Evolutionary conservation across 2,888 invertebrate genomes (phyloP).

Genomic region (Caenorhabditis angaria): DNA sequence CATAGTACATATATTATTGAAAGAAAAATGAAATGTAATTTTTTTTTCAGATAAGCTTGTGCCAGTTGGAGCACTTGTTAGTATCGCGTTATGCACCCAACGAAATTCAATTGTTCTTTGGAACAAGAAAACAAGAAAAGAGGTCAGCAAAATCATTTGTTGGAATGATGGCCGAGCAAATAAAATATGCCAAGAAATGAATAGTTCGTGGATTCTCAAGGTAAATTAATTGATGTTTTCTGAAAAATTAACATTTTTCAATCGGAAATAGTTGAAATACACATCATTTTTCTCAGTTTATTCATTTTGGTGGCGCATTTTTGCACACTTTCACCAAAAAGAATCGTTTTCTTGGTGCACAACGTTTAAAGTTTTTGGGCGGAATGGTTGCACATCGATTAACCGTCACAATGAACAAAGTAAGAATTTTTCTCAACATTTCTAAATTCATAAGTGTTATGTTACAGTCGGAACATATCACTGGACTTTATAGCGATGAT

Average conservation of each 20-base stretch:
- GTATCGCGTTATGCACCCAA: constrained; percentile 84
- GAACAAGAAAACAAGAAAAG: constrained; percentile 76
- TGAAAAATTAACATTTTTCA: neutral
- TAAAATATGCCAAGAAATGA: constrained; percentile 56
- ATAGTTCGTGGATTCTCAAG: constrained; percentile 44
- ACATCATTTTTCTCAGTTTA: no score
- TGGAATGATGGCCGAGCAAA: constrained; percentile 85
- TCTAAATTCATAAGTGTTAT: neutral
- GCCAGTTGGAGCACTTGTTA: constrained; percentile 23
- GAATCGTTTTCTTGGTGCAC: constrained; percentile 85
- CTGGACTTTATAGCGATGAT: constrained; percentile 78
- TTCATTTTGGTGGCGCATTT: no score
- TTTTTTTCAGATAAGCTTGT: constrained; percentile 25
- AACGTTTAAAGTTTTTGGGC: constrained; percentile 77
- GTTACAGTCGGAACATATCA: constrained; percentile 75
- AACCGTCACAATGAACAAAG: constrained; percentile 57
- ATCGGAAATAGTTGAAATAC: no score
- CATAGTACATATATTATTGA: neutral
- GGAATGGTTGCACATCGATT: constrained; percentile 66
- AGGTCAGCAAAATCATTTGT: constrained; percentile 71
- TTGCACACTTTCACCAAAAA: constrained; percentile 83
- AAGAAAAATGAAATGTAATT: neutral
- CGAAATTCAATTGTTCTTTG: constrained; percentile 85
- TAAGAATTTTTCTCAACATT: neutral
- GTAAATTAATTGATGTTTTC: neutral